Base-by-base conservation (phyloP, 2,888 invertebrate genomes). In the Ischnus inquisitorius region DNA sequence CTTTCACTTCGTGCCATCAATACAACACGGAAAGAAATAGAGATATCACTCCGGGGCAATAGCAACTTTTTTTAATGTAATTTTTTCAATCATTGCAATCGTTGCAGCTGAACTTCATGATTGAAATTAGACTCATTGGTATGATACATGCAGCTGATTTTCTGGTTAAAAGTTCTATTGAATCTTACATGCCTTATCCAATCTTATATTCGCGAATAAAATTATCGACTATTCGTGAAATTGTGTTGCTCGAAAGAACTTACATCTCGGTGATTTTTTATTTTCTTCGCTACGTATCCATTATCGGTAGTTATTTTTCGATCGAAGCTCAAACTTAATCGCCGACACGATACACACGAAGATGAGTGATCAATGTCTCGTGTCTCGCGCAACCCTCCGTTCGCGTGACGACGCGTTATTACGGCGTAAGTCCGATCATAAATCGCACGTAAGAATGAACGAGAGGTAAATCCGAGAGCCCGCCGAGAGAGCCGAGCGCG, bases 381-480 rank as follows among this genome's bases (percentile, higher is more conserved):
- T 72, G 62, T 10, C 3, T 3, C 75, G 60, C 48, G 60, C 41
- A 28, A 76, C 19, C 34, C 22, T 68, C 4, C 10, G 48, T 41
- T 71, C 75, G 80, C 83, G 69, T 76, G 78, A 85, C 78, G 81
- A 85, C 80, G 78, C 81, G 80, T 84, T 81, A 75, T 84, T 74
- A 79, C 74, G 25, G 75, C 84, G 78, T 39, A 54, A 81, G 46
- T 75, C 69, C 64, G 71, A 67, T 67, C 54, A 84, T 78, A 84
- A 84, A 83, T 84, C 78, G 68, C 78, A 48, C 25, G 62, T 54
- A 54, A 64, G 54, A 54, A 54, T 62, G 46, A 48, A 34, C 41
- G 57, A 46, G 51, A 43, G 39, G 57, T 14, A 43, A 62, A 68
- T 28, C 28, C 57, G 54, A 22, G 54, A 22, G 22, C 34, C 34